Evolutionary conservation across 2,888 invertebrate species (phyloP), one percentile per base, ranked within the genome.

Genomic region (Micoletzkya japonica): DNA sequence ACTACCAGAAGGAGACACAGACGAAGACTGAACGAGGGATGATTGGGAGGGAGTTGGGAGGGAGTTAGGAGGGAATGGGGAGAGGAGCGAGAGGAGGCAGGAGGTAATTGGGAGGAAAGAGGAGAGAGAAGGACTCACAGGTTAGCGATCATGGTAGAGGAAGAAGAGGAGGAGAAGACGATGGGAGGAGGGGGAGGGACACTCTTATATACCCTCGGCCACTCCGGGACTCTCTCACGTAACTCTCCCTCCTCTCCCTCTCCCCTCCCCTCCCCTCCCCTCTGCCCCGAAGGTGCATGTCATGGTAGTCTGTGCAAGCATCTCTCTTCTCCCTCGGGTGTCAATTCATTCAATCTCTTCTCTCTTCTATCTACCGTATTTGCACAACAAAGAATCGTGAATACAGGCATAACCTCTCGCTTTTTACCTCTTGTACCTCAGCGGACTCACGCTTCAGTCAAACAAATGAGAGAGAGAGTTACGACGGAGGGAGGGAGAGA

Each of bases 121-220:
- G 30, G 14, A 10, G 28, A 50, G 6, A n/a, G 50, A 10, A n/a
- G 50, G 17, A 66, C 64, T 66, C 37, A 66, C 64, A 66, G 32
- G 37, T 52, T 54, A 30, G 54, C 54, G 37, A 66, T 66, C 64
- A 66, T 66, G 52, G 64, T 37, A 30, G 64, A 28, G 36, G 14
- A 44, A n/a, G n/a, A n/a, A n/a, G 54, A 52, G 52, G 4, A 3
- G 28, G 61, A 30, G 36, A 56, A 37, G 30, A 36, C n/a, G 24
- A 24, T 24, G 37, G 64, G 14, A 17, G 20, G 56, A 26, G n/a
- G 34, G n/a, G 49, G 20, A 10, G n/a, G 34, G 50, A 20, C 28
- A 39, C 49, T 14, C 20, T 10, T 50, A 63, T 49, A 63, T 59
- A 59, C 36, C 44, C 30, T 44, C 60, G 10, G 49, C 36, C 14